A percentile compares a stretch with the other conserved stretches of the same genome.
These are phyloP conservation scores for Chanos chanos DNA, from an alignment of 2,797 vertebrate genomes.

Conservation along the genomic window DNA sequence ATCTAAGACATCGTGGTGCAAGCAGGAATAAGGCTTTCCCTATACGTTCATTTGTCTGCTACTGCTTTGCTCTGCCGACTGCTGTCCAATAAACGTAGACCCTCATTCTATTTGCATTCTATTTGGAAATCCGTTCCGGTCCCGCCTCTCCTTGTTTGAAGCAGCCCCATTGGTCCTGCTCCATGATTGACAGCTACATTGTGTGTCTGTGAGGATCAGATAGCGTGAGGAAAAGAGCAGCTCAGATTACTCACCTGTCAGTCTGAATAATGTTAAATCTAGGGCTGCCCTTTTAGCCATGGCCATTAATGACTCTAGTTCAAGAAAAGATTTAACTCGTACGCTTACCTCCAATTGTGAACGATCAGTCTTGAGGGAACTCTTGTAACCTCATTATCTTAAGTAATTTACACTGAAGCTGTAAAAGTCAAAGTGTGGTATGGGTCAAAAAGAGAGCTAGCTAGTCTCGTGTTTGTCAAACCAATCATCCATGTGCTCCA, in stretches of 20 bases:
- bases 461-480: too few species aligned
- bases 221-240: conserved; percentile 26
- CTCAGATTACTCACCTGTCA: conserved; percentile 28
- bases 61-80: conserved; percentile 9
- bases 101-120: conserved; percentile 14
- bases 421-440: too few species aligned
- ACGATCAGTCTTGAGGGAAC: too few species aligned
- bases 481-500: too few species aligned
- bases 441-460: too few species aligned
- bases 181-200: conserved; percentile 32
- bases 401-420: too few species aligned
- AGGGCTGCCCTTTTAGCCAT: too few species aligned
- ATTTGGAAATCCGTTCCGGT: background rate
- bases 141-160: background rate
- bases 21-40: background rate
- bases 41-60: conserved; percentile 6
- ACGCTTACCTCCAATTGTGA: too few species aligned
- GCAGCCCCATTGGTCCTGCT: background rate
- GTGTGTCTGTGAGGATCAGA: conserved; percentile 16
- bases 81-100: conserved; percentile 20
- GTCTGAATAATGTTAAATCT: too few species aligned
- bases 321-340: too few species aligned
- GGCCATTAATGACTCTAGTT: too few species aligned
- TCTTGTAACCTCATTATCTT: too few species aligned
- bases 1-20: background rate